Conservation (phyloP, 2,797 vertebrate species). For the Epinephelus awoara region DNA sequence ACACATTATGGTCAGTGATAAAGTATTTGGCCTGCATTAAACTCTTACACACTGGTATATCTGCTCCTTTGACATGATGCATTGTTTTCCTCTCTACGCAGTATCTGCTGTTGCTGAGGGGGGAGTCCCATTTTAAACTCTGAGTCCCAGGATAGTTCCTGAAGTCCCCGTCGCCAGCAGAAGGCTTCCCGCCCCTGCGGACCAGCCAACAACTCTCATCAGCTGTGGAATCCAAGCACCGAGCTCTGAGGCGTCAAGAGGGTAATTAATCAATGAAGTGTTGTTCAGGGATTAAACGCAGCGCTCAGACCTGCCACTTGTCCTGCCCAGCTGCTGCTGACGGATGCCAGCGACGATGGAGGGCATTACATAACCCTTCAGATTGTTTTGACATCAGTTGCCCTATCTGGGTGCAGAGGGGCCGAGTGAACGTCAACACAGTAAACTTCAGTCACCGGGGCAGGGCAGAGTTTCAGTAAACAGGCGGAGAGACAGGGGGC, state of each 20-base stretch:
- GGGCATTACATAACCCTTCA: slow-evolving; percentile 50
- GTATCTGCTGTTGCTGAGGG: neutral
- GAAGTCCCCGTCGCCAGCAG: neutral
- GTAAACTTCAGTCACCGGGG: slow-evolving; percentile 38
- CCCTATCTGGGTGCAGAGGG: slow-evolving; percentile 33
- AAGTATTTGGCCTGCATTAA: neutral
- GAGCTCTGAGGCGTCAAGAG: slow-evolving; percentile 13
- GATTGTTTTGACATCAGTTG: slow-evolving; percentile 59
- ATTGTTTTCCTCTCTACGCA: neutral
- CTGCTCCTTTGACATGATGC: neutral
- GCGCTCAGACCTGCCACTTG: slow-evolving; percentile 12
- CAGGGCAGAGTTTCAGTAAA: slow-evolving; percentile 18
- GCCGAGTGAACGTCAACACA: slow-evolving; percentile 35
- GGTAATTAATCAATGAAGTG: slow-evolving; percentile 31
- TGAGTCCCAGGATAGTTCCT: neutral
- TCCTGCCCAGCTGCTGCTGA: slow-evolving; percentile 47
- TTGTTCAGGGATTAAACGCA: slow-evolving; percentile 25
- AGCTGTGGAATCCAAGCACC: slow-evolving; percentile 6
- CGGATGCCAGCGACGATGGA: slow-evolving; percentile 33
- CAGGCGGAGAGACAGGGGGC: slow-evolving; percentile 7
- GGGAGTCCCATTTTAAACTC: neutral
- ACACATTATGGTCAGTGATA: neutral
- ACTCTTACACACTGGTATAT: neutral
- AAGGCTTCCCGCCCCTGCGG: neutral
- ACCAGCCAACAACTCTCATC: neutral